A percentile compares a stretch with the other conserved stretches of the same genome.
Evolutionary conservation across 2,888 invertebrate species (phyloP).

Genomic region (Lasioglossum zephyrum): DNA sequence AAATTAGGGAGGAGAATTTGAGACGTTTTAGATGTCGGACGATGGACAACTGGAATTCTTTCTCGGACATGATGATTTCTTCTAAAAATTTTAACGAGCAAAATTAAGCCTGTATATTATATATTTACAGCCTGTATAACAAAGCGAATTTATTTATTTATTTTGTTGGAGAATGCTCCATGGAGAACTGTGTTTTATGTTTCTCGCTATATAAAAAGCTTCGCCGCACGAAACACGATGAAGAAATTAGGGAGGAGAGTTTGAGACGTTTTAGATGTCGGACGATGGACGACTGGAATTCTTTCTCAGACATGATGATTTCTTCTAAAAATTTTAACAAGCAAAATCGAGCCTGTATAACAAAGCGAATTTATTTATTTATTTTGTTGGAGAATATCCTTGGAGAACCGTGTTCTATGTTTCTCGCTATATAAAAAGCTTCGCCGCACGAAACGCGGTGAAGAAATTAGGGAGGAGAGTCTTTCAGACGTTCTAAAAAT

Average conservation of each 20-base stretch:
- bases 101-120: too few relatives aligned
- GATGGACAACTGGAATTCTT: not conserved
- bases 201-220: not conserved
- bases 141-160: not conserved
- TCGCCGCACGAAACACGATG: not conserved
- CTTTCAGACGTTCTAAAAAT: too few relatives aligned
- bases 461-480: too few relatives aligned
- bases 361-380: not conserved
- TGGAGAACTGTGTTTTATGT: constrained; percentile 2
- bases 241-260: not conserved
- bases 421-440: too few relatives aligned
- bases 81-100: too few relatives aligned
- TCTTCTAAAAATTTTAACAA: too few relatives aligned
- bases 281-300: not conserved
- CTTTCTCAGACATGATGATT: not conserved
- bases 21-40: not conserved
- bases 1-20: not conserved
- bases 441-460: too few relatives aligned
- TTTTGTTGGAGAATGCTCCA: not conserved
- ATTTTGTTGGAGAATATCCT: too few relatives aligned
- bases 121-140: too few relatives aligned
- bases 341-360: too few relatives aligned
- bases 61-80: not conserved
- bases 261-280: not conserved
- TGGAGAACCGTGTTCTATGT: too few relatives aligned